phyloP scores from a whole-genome alignment of 2,797 vertebrate genomes.

The Eleutherodactylus coqui region DNA sequence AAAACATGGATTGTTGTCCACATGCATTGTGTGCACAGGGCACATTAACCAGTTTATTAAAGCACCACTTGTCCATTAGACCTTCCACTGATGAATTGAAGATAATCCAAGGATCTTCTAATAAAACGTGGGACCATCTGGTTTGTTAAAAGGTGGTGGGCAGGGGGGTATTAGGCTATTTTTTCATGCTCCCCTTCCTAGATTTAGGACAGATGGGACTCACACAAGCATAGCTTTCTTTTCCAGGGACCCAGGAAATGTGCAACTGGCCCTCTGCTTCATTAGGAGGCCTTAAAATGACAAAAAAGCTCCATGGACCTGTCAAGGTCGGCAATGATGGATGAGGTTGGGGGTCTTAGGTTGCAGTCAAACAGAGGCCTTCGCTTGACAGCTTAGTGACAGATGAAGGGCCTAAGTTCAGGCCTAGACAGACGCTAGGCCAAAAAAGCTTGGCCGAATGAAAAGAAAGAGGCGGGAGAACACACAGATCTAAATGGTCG shows the following conservation, averaged over 20 bases:
- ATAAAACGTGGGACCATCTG: conserved; percentile 56
- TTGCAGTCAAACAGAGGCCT: conserved; percentile 56
- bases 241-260: conserved; percentile 59
- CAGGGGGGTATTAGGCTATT: background rate
- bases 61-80: background rate
- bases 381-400: conserved; percentile 62
- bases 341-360: conserved; percentile 58
- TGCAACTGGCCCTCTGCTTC: conserved; percentile 54
- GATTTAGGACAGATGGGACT: conserved; percentile 61
- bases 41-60: conserved; percentile 48
- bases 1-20: background rate
- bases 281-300: conserved; percentile 55
- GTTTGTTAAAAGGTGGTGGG: conserved; percentile 34
- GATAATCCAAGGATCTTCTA: conserved; percentile 29
- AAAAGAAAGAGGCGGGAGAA: background rate
- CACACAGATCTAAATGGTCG: conserved; percentile 40
- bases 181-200: conserved; percentile 45
- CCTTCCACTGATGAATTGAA: conserved; percentile 32
- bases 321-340: conserved; percentile 61
- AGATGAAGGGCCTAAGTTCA: conserved; percentile 59
- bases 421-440: conserved; percentile 46
- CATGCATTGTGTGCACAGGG: background rate
- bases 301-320: conserved; percentile 54
- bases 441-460: conserved; percentile 24
- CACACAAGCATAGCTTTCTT: conserved; percentile 57